Evolutionary conservation across 2,113 vertebrate species (phyloP).

Genomic region (Alexandromys fortis): DNA sequence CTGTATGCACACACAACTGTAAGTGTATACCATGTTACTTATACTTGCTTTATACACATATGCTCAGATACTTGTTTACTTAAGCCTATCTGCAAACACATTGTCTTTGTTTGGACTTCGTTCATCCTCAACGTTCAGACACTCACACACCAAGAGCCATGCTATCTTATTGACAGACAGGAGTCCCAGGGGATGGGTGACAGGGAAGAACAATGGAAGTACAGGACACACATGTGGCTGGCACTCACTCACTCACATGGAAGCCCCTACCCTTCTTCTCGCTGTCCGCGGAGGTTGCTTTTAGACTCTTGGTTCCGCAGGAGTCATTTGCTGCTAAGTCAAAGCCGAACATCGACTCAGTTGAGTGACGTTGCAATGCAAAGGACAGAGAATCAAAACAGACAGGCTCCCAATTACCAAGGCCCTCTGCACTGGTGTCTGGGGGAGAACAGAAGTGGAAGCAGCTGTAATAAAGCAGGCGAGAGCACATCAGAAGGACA

Average conservation of each 20-base stretch:
- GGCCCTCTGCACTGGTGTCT: conserved; percentile 67
- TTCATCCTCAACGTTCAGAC: not conserved
- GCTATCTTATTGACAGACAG: not conserved
- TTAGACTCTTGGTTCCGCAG: conserved; percentile 70
- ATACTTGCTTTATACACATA: no score
- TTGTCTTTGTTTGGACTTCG: not conserved
- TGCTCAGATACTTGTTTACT: not conserved
- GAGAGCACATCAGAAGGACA: no score
- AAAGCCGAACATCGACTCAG: conserved; percentile 85
- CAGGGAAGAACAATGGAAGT: not conserved
- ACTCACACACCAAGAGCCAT: not conserved
- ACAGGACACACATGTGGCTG: not conserved
- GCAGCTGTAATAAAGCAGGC: not conserved
- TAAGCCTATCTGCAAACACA: not conserved
- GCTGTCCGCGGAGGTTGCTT: conserved; percentile 73
- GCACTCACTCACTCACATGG: conserved; percentile 63
- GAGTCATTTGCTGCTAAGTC: conserved; percentile 84
- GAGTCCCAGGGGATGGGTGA: not conserved
- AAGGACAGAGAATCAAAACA: conserved; percentile 72
- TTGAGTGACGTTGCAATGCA: conserved; percentile 77
- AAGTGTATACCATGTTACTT: not conserved
- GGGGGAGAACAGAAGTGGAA: conserved; percentile 64
- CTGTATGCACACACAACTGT: not conserved
- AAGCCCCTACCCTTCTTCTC: conserved; percentile 75
- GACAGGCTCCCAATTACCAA: conserved; percentile 76